These are phyloP conservation scores for Drosophila bocqueti DNA, from an alignment of 1,140 invertebrate species.

Conservation along the genomic window DNA sequence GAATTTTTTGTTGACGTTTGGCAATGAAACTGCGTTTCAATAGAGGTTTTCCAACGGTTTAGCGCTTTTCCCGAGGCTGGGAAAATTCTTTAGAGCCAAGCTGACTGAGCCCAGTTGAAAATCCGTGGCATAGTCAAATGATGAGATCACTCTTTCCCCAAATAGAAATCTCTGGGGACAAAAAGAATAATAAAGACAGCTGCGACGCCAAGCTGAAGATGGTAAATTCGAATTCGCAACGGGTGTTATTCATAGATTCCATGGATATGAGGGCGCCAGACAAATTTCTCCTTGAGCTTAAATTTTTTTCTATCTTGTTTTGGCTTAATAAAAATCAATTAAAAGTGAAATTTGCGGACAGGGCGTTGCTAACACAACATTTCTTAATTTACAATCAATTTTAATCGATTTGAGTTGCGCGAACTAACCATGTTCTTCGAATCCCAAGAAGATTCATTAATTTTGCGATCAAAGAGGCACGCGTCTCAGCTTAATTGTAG, in stretches of 20 bases:
- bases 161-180: conserved; percentile 53
- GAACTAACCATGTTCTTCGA: conserved; percentile 16
- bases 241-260: conserved; percentile 38
- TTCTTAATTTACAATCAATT: conserved; percentile 47
- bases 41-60: conserved; percentile 25
- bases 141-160: conserved; percentile 62
- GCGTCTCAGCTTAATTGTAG: conserved; percentile 62
- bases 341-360: conserved; percentile 54
- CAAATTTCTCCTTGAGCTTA: conserved; percentile 19
- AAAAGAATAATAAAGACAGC: conserved; percentile 14
- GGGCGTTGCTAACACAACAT: conserved; percentile 19
- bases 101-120: conserved; percentile 7
- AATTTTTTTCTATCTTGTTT: conserved; percentile 26
- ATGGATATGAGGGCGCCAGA: conserved; percentile 15
- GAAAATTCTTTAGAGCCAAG: conserved; percentile 42
- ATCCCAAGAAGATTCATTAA: conserved; percentile 61
- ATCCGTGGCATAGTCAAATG: conserved; percentile 22
- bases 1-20: conserved; percentile 30
- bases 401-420: conserved; percentile 48
- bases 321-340: conserved; percentile 76
- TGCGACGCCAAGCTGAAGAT: conserved; percentile 29
- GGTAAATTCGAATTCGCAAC: conserved; percentile 42
- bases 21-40: conserved; percentile 42
- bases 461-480: conserved; percentile 61
- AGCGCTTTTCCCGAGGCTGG: conserved; percentile 34